Base-by-base conservation (phyloP, 2,113 vertebrate species). In the Galbula dea region DNA sequence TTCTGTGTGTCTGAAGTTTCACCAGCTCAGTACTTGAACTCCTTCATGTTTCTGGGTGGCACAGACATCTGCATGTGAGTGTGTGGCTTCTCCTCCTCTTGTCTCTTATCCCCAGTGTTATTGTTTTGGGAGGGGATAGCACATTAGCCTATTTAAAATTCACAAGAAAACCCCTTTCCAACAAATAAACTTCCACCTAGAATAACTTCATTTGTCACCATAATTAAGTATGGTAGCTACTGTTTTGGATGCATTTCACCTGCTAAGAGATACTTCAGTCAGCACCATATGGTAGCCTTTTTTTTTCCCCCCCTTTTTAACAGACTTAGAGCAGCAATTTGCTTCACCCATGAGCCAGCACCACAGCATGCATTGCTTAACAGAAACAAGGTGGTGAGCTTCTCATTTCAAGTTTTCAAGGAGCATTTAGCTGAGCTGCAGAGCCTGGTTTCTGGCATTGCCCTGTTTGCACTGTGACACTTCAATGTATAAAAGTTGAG, bases 311-410 rank as follows among this genome's bases (percentile, higher is more conserved):
- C 34, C 10, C n/a, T 86, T 95, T 88, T 81, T 88, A 94, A 91
- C 69, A 91, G 90, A 86, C 92, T 95, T 95, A 74, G 7, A 95
- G 89, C 93, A 94, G 90, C 92, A 96, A 94, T 96, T 96, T 88
- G 75, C 74, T 87, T 94, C 83, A 90, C 79, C 90, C 27, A 2
- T 88, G 90, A 94, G 93, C 92, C 93, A 95, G 88, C 92, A 67
- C 88, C 90, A 41, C 57, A 91, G 90, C 12, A 2, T 91, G 93
- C 72, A n/a, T 77, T 91, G 83, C 92, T 90, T 67, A 63, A 48
- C 76, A 94, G 85, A 58, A 88, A 59, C 79, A 80, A 59, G 4
- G 0, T 69, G 71, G 83, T 10, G 88, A 95, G 85, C 63, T 96
- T 96, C 91, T 83, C n/a, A 59, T 58, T 95, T 76, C 17, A 14